Conservation (phyloP, 2,113 vertebrate genomes). For the Sebastes schlegelii region DNA sequence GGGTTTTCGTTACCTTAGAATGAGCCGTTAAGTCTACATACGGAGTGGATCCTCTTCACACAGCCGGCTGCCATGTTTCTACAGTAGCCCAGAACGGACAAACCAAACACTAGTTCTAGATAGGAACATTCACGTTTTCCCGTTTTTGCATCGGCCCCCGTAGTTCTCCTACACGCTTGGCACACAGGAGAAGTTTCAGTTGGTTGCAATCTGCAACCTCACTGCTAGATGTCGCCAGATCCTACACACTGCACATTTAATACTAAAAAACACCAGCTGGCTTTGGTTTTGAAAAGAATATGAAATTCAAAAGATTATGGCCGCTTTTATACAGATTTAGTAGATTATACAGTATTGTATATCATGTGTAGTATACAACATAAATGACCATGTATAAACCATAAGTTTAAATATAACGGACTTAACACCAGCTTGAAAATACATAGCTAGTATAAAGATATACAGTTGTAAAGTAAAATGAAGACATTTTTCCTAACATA, state of each 20-base stretch:
- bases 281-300: not conserved
- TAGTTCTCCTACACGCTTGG: too few species aligned
- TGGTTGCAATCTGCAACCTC: too few species aligned
- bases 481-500: not conserved
- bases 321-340: not conserved
- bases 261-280: not conserved
- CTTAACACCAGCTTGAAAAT: not conserved
- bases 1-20: too few species aligned
- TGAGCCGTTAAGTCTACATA: too few species aligned
- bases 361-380: not conserved
- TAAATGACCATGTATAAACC: not conserved
- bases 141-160: not conserved
- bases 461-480: not conserved
- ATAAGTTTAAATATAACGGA: not conserved
- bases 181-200: too few species aligned
- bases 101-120: not conserved
- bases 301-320: not conserved
- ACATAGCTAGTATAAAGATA: not conserved
- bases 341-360: not conserved
- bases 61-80: not conserved
- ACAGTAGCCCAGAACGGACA: not conserved
- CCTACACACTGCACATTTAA: too few species aligned
- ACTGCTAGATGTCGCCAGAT: too few species aligned
- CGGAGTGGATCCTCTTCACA: too few species aligned
- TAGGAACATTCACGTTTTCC: not conserved